Percentiles rank a stretch among this genome's conserved stretches.
phyloP scores from a whole-genome alignment of 2,113 vertebrate genomes.

The Phyllopteryx taeniolatus region DNA sequence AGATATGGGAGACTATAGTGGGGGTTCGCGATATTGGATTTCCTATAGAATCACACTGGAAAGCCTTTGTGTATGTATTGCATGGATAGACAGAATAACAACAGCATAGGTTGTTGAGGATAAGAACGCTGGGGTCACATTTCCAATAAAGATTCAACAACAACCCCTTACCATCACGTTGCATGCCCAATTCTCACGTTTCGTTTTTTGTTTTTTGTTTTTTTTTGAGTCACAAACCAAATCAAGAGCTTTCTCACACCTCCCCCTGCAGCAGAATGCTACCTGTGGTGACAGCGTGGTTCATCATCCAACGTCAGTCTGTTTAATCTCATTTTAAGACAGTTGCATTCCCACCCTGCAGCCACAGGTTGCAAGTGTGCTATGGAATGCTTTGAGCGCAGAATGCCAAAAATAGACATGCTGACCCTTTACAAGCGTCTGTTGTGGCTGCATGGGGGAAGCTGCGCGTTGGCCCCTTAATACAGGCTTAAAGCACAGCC shows the following conservation, averaged over 20 bases:
- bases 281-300: conserved; percentile 6
- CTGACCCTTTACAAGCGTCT: conserved; percentile 53
- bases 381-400: conserved; percentile 31
- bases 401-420: conserved; percentile 65
- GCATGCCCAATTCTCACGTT: too few species aligned
- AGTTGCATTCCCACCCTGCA: conserved; percentile 25
- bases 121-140: too few species aligned
- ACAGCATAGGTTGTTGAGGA: too few species aligned
- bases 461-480: conserved; percentile 71
- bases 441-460: conserved; percentile 49
- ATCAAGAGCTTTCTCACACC: conserved; percentile 1
- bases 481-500: conserved; percentile 41
- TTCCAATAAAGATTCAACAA: too few species aligned
- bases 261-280: conserved; percentile 5
- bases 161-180: too few species aligned
- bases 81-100: too few species aligned
- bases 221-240: conserved; percentile 12
- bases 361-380: conserved; percentile 56
- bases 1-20: too few species aligned
- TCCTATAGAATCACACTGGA: too few species aligned
- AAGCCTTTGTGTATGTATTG: too few species aligned
- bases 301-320: not conserved
- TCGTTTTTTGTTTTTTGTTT: too few species aligned
- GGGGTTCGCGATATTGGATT: too few species aligned
- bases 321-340: conserved; percentile 8